Conservation (phyloP, 1,140 invertebrate species). For the Hestina assimilis region DNA sequence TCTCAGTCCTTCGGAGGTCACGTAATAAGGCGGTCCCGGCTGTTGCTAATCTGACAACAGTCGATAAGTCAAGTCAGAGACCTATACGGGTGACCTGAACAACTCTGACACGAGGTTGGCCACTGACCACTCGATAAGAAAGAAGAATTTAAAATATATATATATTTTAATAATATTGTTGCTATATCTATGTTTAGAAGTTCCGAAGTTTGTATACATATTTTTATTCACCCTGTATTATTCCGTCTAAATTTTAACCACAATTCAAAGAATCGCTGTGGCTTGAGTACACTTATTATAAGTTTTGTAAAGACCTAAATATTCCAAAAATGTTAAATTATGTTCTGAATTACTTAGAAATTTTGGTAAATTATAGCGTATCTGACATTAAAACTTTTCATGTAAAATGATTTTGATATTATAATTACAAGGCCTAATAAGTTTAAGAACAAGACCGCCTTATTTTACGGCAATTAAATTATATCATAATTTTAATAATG, state of each 20-base stretch:
- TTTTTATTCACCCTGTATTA: conserved; percentile 2
- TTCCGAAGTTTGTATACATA: neutral
- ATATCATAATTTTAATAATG: neutral
- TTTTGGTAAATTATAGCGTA: conserved; percentile 20
- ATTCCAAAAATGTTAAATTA: conserved; percentile 23
- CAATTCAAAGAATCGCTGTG: conserved; percentile 19
- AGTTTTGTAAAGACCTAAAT: conserved; percentile 13
- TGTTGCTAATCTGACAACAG: no score
- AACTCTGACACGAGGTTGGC: no score
- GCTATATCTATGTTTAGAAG: no score
- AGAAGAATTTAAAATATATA: no score
- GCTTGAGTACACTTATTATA: conserved; percentile 16
- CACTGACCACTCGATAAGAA: no score
- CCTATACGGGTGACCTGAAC: no score
- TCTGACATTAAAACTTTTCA: conserved; percentile 20
- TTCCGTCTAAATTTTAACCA: conserved; percentile 15
- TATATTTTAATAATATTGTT: no score
- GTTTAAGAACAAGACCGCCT: neutral
- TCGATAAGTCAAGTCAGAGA: no score
- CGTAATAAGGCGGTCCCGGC: no score
- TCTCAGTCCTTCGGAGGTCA: no score
- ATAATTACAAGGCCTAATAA: neutral
- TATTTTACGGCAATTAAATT: neutral
- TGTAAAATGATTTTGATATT: conserved; percentile 11
- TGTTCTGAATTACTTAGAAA: conserved; percentile 23